A percentile compares a stretch with the other conserved stretches of the same genome.
Evolutionary conservation across 2,113 vertebrate genomes (phyloP).

Genomic region (Amazona guildingii): DNA sequence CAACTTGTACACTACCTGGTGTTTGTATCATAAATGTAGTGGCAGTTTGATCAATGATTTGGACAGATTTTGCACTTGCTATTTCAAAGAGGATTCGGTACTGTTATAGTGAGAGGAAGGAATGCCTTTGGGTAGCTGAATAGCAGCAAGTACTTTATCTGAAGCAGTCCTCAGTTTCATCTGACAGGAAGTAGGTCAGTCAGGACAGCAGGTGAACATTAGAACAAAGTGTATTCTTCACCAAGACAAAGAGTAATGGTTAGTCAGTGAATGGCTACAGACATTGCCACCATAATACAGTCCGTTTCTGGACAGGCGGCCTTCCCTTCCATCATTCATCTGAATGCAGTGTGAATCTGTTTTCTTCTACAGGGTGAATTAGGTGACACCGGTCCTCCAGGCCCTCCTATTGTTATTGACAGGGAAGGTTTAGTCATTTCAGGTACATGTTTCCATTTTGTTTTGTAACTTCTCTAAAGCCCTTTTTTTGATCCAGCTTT

Average conservation of each 20-base stretch:
- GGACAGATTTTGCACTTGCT: background rate
- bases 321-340: background rate
- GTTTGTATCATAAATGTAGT: background rate
- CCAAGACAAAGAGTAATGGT: background rate
- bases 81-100: background rate
- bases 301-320: background rate
- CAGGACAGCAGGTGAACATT: background rate
- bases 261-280: background rate
- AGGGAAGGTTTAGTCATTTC: slow-evolving; percentile 61
- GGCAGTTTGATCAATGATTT: background rate
- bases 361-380: slow-evolving; percentile 83
- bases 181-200: background rate
- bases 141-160: background rate
- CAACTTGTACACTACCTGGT: background rate
- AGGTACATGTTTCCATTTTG: slow-evolving; percentile 67
- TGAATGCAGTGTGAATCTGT: background rate
- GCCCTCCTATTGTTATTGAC: slow-evolving; percentile 68
- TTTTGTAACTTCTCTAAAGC: background rate
- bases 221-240: background rate
- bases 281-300: background rate
- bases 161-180: background rate
- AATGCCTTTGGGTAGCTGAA: background rate
- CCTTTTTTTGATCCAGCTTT: background rate
- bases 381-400: slow-evolving; percentile 82
- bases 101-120: background rate